Conservation (phyloP, 2,113 vertebrate species). For the Rhynchomys soricoides region DNA sequence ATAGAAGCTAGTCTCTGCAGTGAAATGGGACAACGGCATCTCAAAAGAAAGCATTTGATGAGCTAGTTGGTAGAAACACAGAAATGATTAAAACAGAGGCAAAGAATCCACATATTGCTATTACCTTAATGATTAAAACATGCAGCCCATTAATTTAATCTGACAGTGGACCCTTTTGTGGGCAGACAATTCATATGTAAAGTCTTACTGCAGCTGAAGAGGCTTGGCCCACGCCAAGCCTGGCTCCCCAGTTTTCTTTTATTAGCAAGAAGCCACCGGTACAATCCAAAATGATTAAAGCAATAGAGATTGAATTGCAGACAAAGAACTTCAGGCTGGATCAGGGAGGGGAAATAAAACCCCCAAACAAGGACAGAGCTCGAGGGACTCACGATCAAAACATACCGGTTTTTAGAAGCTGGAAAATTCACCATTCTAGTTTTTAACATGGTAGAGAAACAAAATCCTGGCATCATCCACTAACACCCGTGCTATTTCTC, state of each 20-base stretch:
- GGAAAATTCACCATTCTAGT: constrained; percentile 85
- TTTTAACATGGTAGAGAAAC: constrained; percentile 80
- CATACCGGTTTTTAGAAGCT: constrained; percentile 79
- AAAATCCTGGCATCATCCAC: constrained; percentile 61
- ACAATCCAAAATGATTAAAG: constrained; percentile 85
- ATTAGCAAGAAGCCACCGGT: constrained; percentile 77
- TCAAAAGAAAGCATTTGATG: constrained; percentile 65
- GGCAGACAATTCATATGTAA: constrained; percentile 69
- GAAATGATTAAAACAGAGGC: constrained; percentile 69
- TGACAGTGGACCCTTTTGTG: constrained; percentile 65
- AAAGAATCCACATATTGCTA: constrained; percentile 64
- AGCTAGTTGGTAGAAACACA: constrained; percentile 64
- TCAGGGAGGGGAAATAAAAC: constrained; percentile 83
- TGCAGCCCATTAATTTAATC: constrained; percentile 77
- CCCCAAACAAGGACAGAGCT: constrained; percentile 74
- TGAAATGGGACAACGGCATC: constrained; percentile 59
- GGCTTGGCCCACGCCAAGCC: constrained; percentile 43
- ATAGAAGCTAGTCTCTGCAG: constrained; percentile 51
- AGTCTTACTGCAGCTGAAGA: constrained; percentile 71
- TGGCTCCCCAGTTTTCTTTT: constrained; percentile 59
- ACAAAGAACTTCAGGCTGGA: constrained; percentile 83
- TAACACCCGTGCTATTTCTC: constrained; percentile 78
- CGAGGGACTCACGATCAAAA: constrained; percentile 83
- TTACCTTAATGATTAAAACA: constrained; percentile 77
- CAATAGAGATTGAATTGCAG: constrained; percentile 84